A percentile compares a stretch with the other conserved stretches of the same genome.
Evolutionary conservation across 2,797 vertebrate species (phyloP).

Genomic region (Morelia viridis): DNA sequence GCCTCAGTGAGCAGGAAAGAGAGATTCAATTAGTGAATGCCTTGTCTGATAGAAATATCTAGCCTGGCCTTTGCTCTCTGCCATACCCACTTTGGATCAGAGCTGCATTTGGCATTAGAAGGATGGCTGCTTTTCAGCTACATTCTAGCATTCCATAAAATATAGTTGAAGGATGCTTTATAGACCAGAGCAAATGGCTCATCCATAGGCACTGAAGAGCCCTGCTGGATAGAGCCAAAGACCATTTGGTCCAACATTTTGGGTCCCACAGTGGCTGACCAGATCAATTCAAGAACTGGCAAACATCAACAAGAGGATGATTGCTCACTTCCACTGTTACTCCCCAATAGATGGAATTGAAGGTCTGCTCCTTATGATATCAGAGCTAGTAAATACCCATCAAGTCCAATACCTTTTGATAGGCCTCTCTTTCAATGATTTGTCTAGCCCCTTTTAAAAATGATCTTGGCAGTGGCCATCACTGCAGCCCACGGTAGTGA

Average conservation of each 20-base stretch:
- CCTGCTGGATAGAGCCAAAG: not conserved
- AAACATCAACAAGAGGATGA: not conserved
- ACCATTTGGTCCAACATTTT: not conserved
- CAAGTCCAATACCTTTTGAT: not conserved
- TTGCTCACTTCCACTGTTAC: not conserved
- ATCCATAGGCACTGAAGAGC: not conserved
- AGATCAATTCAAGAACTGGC: not conserved
- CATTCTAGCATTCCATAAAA: not conserved
- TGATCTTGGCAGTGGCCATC: not conserved
- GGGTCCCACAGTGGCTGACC: not conserved
- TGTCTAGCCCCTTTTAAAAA: too few relatives aligned
- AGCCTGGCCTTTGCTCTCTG: not conserved
- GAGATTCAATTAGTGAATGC: constrained; percentile 21
- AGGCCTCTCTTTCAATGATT: not conserved
- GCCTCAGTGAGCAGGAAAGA: constrained; percentile 25
- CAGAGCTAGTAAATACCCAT: not conserved
- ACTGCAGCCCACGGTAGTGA: not conserved
- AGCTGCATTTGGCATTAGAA: not conserved
- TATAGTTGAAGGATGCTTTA: not conserved
- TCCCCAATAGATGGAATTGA: not conserved
- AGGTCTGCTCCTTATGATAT: not conserved
- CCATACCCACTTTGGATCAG: not conserved
- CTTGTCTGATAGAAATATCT: not conserved
- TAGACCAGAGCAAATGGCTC: not conserved
- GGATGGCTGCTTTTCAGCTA: not conserved